Percentiles rank a stretch among this genome's conserved stretches.
phyloP scores from a whole-genome alignment of 2,888 invertebrate genomes.

The Tetrapedia diversipes region DNA sequence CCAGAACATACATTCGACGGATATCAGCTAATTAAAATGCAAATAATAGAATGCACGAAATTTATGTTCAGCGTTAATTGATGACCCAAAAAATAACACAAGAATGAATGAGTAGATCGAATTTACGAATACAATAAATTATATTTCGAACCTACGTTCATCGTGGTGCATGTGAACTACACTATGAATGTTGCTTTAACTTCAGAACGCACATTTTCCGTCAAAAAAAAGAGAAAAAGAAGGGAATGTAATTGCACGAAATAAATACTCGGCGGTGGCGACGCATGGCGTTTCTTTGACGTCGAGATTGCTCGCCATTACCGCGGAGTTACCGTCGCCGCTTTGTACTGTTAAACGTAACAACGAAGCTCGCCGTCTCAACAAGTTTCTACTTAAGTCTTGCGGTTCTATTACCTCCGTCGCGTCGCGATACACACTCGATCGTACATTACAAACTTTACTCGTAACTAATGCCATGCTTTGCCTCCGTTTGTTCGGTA shows the following conservation, averaged over 20 bases:
- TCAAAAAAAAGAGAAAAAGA: no score
- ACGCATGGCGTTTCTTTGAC: conserved; percentile 31
- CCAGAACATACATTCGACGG: no score
- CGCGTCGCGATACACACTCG: conserved; percentile 60
- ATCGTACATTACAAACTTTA: conserved; percentile 70
- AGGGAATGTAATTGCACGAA: conserved; percentile 1
- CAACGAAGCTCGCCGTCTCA: conserved; percentile 56
- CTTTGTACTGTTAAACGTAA: conserved; percentile 50
- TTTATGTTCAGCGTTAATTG: no score
- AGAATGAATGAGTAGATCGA: no score
- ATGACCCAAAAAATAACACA: no score
- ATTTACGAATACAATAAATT: no score
- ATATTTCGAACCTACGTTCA: no score
- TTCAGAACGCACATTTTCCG: no score
- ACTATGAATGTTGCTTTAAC: no score
- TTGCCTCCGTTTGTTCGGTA: conserved; percentile 64
- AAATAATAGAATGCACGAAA: no score
- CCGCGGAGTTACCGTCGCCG: conserved; percentile 31
- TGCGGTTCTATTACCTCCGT: conserved; percentile 64
- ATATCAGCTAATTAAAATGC: no score
- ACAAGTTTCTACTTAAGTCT: conserved; percentile 65
- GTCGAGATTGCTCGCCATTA: conserved; percentile 40
- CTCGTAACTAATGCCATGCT: conserved; percentile 66
- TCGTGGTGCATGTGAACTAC: no score
- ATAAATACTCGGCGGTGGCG: neutral